Evolutionary conservation across 1,140 invertebrate genomes (phyloP), one percentile per base, ranked within the genome.

Genomic region (Zaprionus lachaisei): DNA sequence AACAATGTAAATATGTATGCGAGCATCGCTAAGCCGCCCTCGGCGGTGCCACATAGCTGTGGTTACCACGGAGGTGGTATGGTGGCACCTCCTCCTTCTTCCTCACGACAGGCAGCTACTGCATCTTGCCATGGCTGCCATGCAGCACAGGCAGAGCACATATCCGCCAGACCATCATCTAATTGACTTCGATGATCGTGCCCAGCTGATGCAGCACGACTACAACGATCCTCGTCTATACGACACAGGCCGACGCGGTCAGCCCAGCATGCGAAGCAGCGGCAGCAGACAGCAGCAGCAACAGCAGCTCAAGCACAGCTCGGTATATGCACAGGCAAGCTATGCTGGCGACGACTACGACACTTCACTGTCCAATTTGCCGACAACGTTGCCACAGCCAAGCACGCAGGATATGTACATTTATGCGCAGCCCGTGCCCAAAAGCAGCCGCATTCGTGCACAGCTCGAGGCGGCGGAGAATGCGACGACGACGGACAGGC

Each of bases 131-230:
- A 11, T 76, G 37, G 75, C 79, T 11, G 80, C 69, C 38, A 85
- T 90, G 77, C 80, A 80, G 44, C 85, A 92, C 9, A 78, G 83
- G 1, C 91, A 92, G 79, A 81, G 90, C 72, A 80, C 90, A 22
- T 92, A 91, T 78, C 87, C 83, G 58, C 79, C 83, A 17, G 82
- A 92, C 4, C 95, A 96, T 78, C 95, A 96, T 81, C 89, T 97
- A 2, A 96, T 97, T 66, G 96, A 96, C 91, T 92, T 96, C 17
- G 96, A 96, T 58, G 92, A 94, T 12, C 94, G 95, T 2, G 93
- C 91, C 5, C 80, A 83, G 34, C 71, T 91, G n/a, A 89, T 73
- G 64, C 83, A 86, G 49, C 85, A 92, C 44, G 89, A 91, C 44
- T 92, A 79, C n/a, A 84, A 84, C 49, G 82, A 89, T 55, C 70